These are phyloP conservation scores for Perognathus longimembris DNA, from an alignment of 2,113 vertebrate genomes.

Conservation along the genomic window DNA sequence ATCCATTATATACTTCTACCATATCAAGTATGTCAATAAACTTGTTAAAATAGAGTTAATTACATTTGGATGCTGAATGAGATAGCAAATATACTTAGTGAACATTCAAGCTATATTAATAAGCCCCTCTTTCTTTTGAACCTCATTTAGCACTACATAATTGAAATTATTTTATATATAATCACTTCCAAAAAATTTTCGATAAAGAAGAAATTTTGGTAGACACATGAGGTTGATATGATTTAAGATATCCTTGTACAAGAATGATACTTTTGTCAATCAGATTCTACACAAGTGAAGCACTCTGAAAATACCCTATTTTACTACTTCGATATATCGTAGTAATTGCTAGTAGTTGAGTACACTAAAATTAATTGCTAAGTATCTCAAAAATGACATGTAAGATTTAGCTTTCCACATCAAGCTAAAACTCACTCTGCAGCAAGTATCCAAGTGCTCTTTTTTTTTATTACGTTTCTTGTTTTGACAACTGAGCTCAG, in stretches of 20 bases:
- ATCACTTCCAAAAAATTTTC: neutral
- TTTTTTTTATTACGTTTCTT: neutral
- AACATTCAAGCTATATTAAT: neutral
- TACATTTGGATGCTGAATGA: neutral
- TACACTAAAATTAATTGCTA: neutral
- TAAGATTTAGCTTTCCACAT: neutral
- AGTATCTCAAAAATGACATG: neutral
- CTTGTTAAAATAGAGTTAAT: neutral
- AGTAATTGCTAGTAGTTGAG: neutral
- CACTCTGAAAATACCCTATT: neutral
- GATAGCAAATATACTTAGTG: neutral
- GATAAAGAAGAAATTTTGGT: neutral
- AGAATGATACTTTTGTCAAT: neutral
- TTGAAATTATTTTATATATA: neutral
- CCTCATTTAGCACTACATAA: neutral
- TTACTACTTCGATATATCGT: conserved; percentile 15
- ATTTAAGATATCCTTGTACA: neutral
- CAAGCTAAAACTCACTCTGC: neutral
- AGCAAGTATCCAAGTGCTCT: neutral
- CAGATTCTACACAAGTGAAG: neutral
- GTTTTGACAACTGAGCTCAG: conserved; percentile 1
- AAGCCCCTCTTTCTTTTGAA: too few relatives aligned
- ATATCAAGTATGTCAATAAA: neutral
- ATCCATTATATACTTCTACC: neutral
- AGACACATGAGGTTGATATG: neutral